A percentile compares a stretch with the other conserved stretches of the same genome.
Evolutionary conservation across 92 coral and sea anemone species (phyloP).

Genomic region (Palythoa grandiflora): DNA sequence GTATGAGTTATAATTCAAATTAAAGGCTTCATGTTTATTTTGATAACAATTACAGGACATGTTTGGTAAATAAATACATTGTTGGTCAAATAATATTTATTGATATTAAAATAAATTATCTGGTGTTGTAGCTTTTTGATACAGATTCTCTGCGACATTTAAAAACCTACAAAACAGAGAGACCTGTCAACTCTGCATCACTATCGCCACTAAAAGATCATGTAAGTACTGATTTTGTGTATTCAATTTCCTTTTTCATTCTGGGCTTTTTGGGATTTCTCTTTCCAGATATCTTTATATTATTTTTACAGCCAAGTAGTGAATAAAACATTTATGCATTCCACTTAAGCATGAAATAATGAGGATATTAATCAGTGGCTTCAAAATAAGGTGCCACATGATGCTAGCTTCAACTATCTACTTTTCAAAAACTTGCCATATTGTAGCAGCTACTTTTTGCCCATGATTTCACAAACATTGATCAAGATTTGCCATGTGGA

Average conservation of each 20-base stretch:
- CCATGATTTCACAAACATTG: too few species aligned
- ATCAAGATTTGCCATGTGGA: too few species aligned
- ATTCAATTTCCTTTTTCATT: background rate
- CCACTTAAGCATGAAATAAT: too few species aligned
- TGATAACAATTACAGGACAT: background rate
- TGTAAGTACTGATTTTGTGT: slow-evolving; percentile 67
- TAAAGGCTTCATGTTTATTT: too few species aligned
- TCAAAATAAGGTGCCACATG: too few species aligned
- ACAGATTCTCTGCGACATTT: slow-evolving; percentile 91
- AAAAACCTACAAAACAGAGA: slow-evolving; percentile 95
- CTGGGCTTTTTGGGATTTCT: background rate
- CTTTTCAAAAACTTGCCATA: too few species aligned
- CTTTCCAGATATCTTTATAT: background rate
- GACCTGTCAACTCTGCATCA: slow-evolving; percentile 98
- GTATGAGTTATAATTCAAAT: too few species aligned
- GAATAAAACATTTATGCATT: too few species aligned
- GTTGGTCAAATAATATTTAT: background rate
- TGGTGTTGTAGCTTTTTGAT: slow-evolving; percentile 85
- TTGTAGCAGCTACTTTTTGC: background rate
- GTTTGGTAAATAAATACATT: background rate
- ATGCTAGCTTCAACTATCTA: too few species aligned
- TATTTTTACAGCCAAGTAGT: too few species aligned
- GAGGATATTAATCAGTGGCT: too few species aligned
- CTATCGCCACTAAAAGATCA: slow-evolving; percentile 93
- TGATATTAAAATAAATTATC: background rate